These are phyloP conservation scores for Drosophila pseudoobscura DNA, from an alignment of 1,140 invertebrate species.

Conservation along the genomic window DNA sequence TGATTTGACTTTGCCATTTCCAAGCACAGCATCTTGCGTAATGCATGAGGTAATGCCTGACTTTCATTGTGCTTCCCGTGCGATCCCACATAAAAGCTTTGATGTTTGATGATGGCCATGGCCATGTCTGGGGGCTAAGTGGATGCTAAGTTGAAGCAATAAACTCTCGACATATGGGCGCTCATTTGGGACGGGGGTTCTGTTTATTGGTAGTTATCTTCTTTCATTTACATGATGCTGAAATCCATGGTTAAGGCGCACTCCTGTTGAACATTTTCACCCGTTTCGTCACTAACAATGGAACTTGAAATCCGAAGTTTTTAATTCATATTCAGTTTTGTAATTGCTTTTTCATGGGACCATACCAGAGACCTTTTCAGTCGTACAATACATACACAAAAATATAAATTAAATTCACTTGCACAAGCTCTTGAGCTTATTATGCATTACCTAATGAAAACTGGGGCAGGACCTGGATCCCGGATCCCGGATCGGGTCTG, in stretches of 20 bases:
- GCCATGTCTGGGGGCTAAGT: constrained; percentile 34
- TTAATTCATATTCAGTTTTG: constrained; percentile 25
- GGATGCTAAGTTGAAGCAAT: constrained; percentile 35
- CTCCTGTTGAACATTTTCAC: background rate
- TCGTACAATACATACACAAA: constrained; percentile 13
- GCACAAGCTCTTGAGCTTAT: constrained; percentile 50
- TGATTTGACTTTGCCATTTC: constrained; percentile 59
- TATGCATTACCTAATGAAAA: constrained; percentile 80
- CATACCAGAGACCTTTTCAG: constrained; percentile 5
- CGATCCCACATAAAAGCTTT: constrained; percentile 21
- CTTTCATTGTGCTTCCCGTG: constrained; percentile 15
- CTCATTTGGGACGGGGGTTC: background rate
- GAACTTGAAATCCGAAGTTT: background rate
- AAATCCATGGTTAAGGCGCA: background rate
- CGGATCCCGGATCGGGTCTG: background rate
- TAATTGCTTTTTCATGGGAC: constrained; percentile 38
- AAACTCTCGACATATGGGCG: constrained; percentile 5
- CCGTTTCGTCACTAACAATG: constrained; percentile 7
- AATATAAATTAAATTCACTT: constrained; percentile 72
- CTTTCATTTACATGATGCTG: background rate
- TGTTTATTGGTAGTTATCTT: background rate
- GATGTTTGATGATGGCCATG: background rate
- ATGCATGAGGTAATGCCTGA: constrained; percentile 53
- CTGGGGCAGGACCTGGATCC: constrained; percentile 41
- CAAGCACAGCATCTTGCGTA: constrained; percentile 33